phyloP scores from a whole-genome alignment of 2,888 invertebrate species.

The Sepioteuthis lessoniana region DNA sequence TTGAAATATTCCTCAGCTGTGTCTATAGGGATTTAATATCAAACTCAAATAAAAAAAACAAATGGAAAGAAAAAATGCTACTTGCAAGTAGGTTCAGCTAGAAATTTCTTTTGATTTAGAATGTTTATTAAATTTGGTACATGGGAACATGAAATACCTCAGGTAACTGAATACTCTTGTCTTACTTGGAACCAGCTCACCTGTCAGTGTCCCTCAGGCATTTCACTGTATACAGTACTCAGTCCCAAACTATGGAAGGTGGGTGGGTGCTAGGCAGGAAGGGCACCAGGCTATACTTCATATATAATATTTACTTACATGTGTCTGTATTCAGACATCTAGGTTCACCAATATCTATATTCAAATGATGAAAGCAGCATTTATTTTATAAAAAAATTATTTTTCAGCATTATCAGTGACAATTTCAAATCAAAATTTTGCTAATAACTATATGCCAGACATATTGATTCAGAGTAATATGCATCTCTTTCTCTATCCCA shows the following conservation, averaged over 20 bases:
- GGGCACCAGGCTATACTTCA: not conserved
- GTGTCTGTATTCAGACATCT: too few relatives aligned
- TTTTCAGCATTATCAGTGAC: too few relatives aligned
- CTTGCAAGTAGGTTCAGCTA: not conserved
- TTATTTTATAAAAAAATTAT: too few relatives aligned
- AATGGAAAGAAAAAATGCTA: not conserved
- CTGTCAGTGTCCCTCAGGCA: not conserved
- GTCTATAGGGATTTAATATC: not conserved
- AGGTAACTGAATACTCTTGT: not conserved
- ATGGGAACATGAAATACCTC: not conserved
- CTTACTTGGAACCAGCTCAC: not conserved
- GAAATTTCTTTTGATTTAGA: not conserved
- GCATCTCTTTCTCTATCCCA: too few relatives aligned
- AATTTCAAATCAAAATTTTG: too few relatives aligned
- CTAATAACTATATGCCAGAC: too few relatives aligned
- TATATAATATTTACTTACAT: too few relatives aligned
- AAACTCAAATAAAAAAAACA: not conserved
- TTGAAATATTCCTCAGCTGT: not conserved
- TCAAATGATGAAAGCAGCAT: too few relatives aligned
- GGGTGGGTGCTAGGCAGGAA: not conserved
- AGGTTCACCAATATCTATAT: too few relatives aligned
- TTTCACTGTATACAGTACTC: not conserved
- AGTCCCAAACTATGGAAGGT: not conserved
- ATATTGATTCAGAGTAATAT: too few relatives aligned
- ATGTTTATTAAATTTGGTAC: conserved; percentile 33